Percentiles rank a stretch among this genome's conserved stretches.
phyloP scores from a whole-genome alignment of 2,797 vertebrate species.

The Phrynocephalus vlangalii region DNA sequence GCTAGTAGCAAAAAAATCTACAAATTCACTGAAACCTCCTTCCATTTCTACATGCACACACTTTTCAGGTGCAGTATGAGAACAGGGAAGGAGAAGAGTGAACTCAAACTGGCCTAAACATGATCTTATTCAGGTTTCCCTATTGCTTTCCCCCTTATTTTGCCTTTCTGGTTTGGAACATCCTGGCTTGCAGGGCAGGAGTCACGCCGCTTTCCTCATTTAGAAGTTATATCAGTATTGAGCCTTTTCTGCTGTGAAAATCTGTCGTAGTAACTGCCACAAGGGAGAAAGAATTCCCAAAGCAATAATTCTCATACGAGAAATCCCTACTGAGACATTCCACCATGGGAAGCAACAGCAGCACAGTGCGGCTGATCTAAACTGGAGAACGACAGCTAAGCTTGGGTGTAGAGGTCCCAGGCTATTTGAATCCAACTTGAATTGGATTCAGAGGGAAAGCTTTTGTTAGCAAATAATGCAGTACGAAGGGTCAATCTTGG shows the following conservation, averaged over 20 bases:
- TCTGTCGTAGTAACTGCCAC: slow-evolving; percentile 53
- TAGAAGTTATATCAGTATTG: slow-evolving; percentile 6
- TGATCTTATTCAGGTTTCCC: neutral
- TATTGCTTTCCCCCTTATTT: neutral
- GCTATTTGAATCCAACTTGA: neutral
- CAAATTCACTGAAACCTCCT: neutral
- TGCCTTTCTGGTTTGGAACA: slow-evolving; percentile 17
- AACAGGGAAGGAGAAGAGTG: neutral
- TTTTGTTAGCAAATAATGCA: slow-evolving; percentile 54
- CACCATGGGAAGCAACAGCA: slow-evolving; percentile 58
- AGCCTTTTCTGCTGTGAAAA: slow-evolving; percentile 51
- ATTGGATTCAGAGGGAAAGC: fast-evolving
- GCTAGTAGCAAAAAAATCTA: neutral
- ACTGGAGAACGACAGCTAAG: neutral
- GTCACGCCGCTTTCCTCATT: slow-evolving; percentile 7
- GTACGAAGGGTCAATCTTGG: slow-evolving; percentile 44
- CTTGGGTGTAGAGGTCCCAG: slow-evolving; percentile 45
- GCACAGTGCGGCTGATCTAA: slow-evolving; percentile 47
- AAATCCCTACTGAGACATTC: slow-evolving; percentile 59
- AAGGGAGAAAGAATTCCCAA: slow-evolving; percentile 57
- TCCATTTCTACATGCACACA: neutral
- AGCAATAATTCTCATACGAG: slow-evolving; percentile 55
- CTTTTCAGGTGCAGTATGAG: neutral
- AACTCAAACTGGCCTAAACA: neutral
- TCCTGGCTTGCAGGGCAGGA: neutral